These are phyloP conservation scores for Puntigrus tetrazona DNA, from an alignment of 2,113 vertebrate species.

Conservation along the genomic window DNA sequence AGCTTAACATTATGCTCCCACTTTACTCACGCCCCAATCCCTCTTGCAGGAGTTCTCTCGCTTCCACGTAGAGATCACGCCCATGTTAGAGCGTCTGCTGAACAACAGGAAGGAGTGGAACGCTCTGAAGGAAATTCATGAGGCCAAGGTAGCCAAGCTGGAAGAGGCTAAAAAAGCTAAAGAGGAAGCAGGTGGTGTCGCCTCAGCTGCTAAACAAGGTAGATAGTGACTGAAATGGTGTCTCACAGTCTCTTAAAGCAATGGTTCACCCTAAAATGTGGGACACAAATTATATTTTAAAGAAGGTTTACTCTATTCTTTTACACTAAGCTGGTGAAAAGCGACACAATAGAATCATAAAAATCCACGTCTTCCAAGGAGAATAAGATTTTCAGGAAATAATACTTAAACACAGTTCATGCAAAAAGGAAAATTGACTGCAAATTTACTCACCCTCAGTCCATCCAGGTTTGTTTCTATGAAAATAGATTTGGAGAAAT, in stretches of 20 bases:
- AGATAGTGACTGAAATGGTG: neutral
- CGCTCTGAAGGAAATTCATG: slow-evolving; percentile 76
- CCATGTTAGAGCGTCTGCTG: slow-evolving; percentile 78
- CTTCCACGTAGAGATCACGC: slow-evolving; percentile 80
- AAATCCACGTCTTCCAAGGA: neutral
- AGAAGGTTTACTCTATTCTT: neutral
- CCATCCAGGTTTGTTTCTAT: neutral
- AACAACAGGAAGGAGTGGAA: slow-evolving; percentile 86
- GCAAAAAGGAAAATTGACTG: neutral
- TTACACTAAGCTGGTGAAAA: neutral
- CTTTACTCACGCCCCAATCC: neutral
- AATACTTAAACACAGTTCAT: neutral
- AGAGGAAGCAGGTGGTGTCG: slow-evolving; percentile 61
- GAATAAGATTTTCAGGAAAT: neutral
- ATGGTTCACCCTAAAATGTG: neutral
- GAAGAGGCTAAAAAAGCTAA: slow-evolving; percentile 73
- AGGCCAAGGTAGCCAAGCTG: slow-evolving; percentile 74
- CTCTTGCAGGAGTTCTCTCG: slow-evolving; percentile 79
- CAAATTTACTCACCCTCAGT: neutral
- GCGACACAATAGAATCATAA: neutral
- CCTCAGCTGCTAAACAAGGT: slow-evolving; percentile 66
- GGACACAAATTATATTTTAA: neutral
- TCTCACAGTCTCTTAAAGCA: neutral
- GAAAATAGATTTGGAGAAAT: neutral
- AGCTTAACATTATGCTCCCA: neutral